Conservation (phyloP, 2,797 vertebrate species). For the Adrianichthys oophorus region DNA sequence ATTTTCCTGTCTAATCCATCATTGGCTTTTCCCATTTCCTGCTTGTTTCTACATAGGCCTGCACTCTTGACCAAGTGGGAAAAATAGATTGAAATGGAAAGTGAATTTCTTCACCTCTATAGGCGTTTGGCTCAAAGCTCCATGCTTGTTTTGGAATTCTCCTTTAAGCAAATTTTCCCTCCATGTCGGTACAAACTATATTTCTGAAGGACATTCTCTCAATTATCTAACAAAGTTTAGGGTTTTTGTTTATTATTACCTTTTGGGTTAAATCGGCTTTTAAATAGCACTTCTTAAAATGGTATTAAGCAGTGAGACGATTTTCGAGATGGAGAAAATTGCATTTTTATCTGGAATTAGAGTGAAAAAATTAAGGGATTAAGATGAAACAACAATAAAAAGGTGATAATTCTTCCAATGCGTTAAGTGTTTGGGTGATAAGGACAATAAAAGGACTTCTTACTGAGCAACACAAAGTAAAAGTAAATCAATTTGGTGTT, state of each 20-base stretch:
- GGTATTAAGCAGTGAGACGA: slow-evolving; percentile 1
- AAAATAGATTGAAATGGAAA: slow-evolving; percentile 48
- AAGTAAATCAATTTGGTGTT: slow-evolving; percentile 18
- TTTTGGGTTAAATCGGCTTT: slow-evolving; percentile 36
- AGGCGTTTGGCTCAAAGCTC: slow-evolving; percentile 15
- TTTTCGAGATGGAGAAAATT: slow-evolving; percentile 15
- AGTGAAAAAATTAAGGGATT: slow-evolving; percentile 1
- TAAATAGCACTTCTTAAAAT: slow-evolving; percentile 6
- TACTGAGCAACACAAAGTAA: slow-evolving; percentile 11
- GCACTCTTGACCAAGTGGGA: slow-evolving; percentile 44
- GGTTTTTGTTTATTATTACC: slow-evolving; percentile 10
- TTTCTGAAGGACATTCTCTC: slow-evolving; percentile 26
- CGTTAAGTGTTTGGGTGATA: not conserved
- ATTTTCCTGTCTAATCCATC: slow-evolving; percentile 64
- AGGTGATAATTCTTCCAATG: slow-evolving; percentile 4
- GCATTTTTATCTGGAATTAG: slow-evolving; percentile 39
- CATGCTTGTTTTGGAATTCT: not conserved
- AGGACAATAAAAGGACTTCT: slow-evolving; percentile 5
- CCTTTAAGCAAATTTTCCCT: not conserved
- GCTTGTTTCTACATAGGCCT: slow-evolving; percentile 44
- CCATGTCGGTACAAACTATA: not conserved
- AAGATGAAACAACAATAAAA: slow-evolving; percentile 3
- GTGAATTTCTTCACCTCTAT: slow-evolving; percentile 13
- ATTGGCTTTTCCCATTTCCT: slow-evolving; percentile 62
- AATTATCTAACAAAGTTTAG: slow-evolving; percentile 19